Conservation (phyloP, 92 coral and sea anemone species). For the Montipora capitata region DNA sequence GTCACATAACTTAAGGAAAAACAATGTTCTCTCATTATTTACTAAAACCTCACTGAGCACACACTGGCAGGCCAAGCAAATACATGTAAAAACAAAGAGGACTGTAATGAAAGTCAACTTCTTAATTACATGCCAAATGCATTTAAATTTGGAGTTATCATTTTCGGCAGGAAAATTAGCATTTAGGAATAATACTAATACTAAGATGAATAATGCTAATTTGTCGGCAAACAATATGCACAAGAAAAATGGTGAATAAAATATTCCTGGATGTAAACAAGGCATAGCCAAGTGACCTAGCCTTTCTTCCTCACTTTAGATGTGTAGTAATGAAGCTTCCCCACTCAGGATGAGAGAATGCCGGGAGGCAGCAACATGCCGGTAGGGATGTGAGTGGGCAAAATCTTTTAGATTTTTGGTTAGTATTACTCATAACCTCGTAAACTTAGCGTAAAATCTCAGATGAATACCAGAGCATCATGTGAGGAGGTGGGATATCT, state of each 20-base stretch:
- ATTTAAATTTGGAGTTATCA: neutral
- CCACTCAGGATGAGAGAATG: neutral
- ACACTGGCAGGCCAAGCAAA: neutral
- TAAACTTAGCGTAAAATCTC: constrained; percentile 27
- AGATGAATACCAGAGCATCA: constrained; percentile 27
- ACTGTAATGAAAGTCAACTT: too few relatives aligned
- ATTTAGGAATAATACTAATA: neutral
- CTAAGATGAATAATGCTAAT: neutral
- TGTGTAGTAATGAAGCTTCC: constrained; percentile 6
- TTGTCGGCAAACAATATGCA: neutral
- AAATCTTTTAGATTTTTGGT: constrained; percentile 14
- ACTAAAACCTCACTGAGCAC: neutral
- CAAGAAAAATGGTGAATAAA: neutral
- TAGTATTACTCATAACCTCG: neutral
- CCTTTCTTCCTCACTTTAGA: constrained; percentile 11
- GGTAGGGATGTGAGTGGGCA: constrained; percentile 11
- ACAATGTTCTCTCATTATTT: too few relatives aligned
- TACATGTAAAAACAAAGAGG: neutral
- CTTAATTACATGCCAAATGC: too few relatives aligned
- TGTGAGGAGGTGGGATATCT: neutral
- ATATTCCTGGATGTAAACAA: neutral
- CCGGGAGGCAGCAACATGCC: neutral
- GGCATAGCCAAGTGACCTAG: constrained; percentile 1
- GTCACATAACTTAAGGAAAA: too few relatives aligned
- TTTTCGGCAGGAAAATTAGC: neutral